phyloP scores from a whole-genome alignment of 2,888 invertebrate species.

The Pristionchus fissidentatus region DNA sequence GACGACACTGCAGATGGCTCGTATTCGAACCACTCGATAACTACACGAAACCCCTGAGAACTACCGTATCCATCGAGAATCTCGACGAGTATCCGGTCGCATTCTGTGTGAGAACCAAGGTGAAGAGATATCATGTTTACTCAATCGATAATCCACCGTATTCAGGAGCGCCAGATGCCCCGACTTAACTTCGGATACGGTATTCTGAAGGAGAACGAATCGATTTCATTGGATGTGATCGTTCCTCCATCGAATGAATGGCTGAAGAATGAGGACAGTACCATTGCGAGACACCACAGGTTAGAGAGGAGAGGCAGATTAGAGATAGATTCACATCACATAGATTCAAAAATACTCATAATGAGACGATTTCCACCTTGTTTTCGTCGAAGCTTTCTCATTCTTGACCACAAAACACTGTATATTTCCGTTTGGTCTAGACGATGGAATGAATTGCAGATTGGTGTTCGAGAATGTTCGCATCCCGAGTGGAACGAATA shows the following conservation, averaged over 20 bases:
- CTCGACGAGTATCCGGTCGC: constrained; percentile 27
- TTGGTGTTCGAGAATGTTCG: constrained; percentile 42
- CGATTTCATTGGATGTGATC: constrained; percentile 32
- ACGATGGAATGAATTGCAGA: background rate
- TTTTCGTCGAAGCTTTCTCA: background rate
- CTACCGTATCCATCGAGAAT: constrained; percentile 13
- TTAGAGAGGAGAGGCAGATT: background rate
- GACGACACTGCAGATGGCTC: constrained; percentile 5
- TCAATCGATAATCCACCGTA: background rate
- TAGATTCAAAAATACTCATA: no score
- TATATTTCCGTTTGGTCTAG: background rate
- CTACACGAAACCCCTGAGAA: constrained; percentile 18
- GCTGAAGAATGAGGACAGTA: background rate
- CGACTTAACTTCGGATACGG: constrained; percentile 18
- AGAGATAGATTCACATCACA: no score
- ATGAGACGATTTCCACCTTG: background rate
- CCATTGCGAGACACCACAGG: constrained; percentile 1
- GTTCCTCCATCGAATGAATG: constrained; percentile 18
- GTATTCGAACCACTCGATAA: constrained; percentile 6
- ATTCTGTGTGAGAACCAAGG: constrained; percentile 43
- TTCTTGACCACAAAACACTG: background rate
- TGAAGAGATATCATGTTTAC: background rate
- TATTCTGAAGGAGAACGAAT: constrained; percentile 25
- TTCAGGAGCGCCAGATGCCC: constrained; percentile 40
- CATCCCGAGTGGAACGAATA: background rate